Evolutionary conservation across 2,888 invertebrate species (phyloP), one percentile per base, ranked within the genome.

Genomic region (Athalia circularis): DNA sequence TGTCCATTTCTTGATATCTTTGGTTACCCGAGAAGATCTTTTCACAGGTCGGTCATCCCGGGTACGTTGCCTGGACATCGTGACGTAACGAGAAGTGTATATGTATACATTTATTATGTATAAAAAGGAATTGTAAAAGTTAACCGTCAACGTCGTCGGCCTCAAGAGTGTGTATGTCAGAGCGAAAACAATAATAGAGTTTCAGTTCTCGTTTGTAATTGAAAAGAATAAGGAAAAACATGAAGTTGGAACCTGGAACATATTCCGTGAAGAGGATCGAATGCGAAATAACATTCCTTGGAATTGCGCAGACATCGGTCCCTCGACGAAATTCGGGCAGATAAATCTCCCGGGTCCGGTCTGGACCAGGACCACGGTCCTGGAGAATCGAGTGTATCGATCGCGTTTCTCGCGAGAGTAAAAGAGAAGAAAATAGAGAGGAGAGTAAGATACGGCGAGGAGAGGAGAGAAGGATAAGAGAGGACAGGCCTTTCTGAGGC

Each of bases 221-320:
- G 83, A 81, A 81, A 80, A 82, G 80, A 80, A 75, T 68, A 78
- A 68, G 65, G 72, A 72, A 78, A 79, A 77, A 52, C 50, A 67
- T 67, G 70, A 68, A 29, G 79, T 54, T 29, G 29, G 79, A 79
- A 79, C 79, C 80, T 78, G 77, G 79, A 80, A 84, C 84, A 85
- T 87, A 88, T 87, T 88, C 87, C 84, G 81, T 83, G 85, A 85
- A 88, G 85, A 86, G 88, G 86, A 84, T 84, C 87, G 89, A 89
- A 89, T 89, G 85, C 88, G 85, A 88, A 88, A 89, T 89, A 29
- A 85, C 88, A 88, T 89, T 90, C 89, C 87, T 85, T 81, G 87
- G 83, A 86, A 85, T 85, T 85, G 81, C 83, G 80, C 79, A 65
- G 80, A 81, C 85, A 84, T 86, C 85, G 65, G 78, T 75, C 52